Percentiles rank a stretch among this genome's conserved stretches.
Conservation (phyloP, 2,797 vertebrate genomes). For the Labroides dimidiatus region DNA sequence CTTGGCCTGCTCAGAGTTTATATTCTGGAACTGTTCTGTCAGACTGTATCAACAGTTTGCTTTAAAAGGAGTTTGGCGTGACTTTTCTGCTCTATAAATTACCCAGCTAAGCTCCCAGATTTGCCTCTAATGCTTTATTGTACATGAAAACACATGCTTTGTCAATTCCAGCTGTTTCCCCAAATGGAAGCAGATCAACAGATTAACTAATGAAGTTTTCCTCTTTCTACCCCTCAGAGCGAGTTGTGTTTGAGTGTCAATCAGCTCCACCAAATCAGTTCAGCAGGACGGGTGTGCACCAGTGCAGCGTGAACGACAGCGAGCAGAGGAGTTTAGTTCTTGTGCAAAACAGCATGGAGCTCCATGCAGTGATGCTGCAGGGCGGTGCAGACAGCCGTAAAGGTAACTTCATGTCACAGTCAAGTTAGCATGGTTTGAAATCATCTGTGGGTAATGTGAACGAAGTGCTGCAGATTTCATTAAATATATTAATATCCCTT, state of each 20-base stretch:
- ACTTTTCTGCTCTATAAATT: not conserved
- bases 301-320: constrained; percentile 59
- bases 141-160: not conserved
- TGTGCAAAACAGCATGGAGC: constrained; percentile 62
- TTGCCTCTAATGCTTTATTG: not conserved
- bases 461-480: not conserved
- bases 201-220: not conserved
- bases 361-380: constrained; percentile 74
- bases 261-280: not conserved
- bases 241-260: not conserved
- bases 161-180: not conserved
- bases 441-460: not conserved
- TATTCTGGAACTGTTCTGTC: not conserved
- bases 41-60: not conserved
- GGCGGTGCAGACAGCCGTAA: constrained; percentile 53
- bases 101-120: not conserved
- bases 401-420: constrained; percentile 52
- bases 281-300: not conserved
- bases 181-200: not conserved
- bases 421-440: not conserved
- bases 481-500: constrained; percentile 2
- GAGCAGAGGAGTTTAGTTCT: constrained; percentile 64
- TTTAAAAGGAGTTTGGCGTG: too few relatives aligned
- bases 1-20: not conserved
- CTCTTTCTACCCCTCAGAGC: constrained; percentile 48